Evolutionary conservation across 2,797 vertebrate species (phyloP).

Genomic region (Hyperoplus immaculatus): DNA sequence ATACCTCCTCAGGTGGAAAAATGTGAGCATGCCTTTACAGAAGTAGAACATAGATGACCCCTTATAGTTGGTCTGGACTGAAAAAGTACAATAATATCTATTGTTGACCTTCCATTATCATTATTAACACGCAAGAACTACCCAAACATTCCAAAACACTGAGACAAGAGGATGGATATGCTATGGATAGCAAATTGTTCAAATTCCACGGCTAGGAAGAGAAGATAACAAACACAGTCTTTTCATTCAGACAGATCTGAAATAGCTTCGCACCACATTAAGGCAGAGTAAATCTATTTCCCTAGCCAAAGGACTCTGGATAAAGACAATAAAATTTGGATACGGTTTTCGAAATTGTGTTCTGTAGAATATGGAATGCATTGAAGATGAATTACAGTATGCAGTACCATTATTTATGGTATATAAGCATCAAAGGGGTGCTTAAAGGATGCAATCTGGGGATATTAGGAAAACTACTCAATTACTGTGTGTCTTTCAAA

Average conservation of each 20-base stretch:
- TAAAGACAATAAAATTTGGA: slow-evolving; percentile 24
- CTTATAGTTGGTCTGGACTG: slow-evolving; percentile 16
- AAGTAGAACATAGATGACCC: slow-evolving; percentile 36
- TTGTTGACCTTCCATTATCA: slow-evolving; percentile 61
- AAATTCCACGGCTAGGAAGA: slow-evolving; percentile 62
- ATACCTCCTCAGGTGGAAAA: slow-evolving; percentile 19
- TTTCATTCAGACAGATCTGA: slow-evolving; percentile 37
- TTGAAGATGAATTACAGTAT: slow-evolving; percentile 8
- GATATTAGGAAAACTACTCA: neutral
- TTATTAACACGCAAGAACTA: slow-evolving; percentile 52
- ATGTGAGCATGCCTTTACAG: slow-evolving; percentile 26
- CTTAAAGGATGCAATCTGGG: neutral
- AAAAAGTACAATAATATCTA: slow-evolving; percentile 45
- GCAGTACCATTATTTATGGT: neutral
- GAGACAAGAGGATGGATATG: slow-evolving; percentile 57
- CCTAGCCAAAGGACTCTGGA: slow-evolving; percentile 26
- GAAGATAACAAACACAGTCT: slow-evolving; percentile 40
- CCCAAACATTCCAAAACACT: slow-evolving; percentile 63
- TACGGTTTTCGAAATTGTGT: slow-evolving; percentile 18
- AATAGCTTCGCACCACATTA: slow-evolving; percentile 37
- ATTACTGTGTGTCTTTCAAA: neutral
- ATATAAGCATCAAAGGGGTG: neutral
- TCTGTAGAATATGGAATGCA: slow-evolving; percentile 11
- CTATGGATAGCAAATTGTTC: slow-evolving; percentile 56
- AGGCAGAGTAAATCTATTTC: slow-evolving; percentile 37